Evolutionary conservation across 1,140 invertebrate genomes (phyloP).

Genomic region (Drosophila oshimai): DNA sequence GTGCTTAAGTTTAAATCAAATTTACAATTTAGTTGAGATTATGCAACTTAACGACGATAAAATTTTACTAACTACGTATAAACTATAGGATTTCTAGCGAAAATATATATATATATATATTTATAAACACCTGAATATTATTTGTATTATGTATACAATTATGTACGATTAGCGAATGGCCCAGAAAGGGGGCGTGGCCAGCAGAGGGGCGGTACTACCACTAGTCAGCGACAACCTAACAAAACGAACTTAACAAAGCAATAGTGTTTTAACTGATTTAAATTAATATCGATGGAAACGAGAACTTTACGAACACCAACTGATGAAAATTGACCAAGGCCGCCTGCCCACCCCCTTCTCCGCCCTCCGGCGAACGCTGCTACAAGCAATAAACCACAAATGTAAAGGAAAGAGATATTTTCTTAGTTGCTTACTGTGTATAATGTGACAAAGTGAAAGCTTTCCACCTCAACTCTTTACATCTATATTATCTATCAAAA

Average conservation of each 20-base stretch:
- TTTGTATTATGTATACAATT: conserved; percentile 31
- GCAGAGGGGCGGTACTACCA: conserved; percentile 1
- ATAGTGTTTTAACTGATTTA: background rate
- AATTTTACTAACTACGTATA: conserved; percentile 40
- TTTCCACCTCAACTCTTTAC: conserved; percentile 53
- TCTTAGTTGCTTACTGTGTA: conserved; percentile 30
- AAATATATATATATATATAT: conserved; percentile 60
- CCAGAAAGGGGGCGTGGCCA: conserved; percentile 10
- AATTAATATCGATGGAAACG: no score
- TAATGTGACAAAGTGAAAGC: conserved; percentile 60
- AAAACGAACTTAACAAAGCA: background rate
- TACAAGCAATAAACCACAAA: conserved; percentile 22
- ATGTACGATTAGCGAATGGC: conserved; percentile 32
- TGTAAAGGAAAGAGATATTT: conserved; percentile 3
- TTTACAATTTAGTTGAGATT: conserved; percentile 80
- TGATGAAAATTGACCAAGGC: conserved; percentile 13
- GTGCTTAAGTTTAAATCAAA: conserved; percentile 79
- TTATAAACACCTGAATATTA: conserved; percentile 34
- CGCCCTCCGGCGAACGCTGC: conserved; percentile 4
- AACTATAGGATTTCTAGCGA: conserved; percentile 60
- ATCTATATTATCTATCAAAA: conserved; percentile 16
- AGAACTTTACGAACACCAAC: background rate
- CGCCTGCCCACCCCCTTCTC: conserved; percentile 18
- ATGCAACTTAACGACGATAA: conserved; percentile 51
- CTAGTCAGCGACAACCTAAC: background rate